These are phyloP conservation scores for Sericinus montela DNA, from an alignment of 2,888 invertebrate species.

Conservation along the genomic window DNA sequence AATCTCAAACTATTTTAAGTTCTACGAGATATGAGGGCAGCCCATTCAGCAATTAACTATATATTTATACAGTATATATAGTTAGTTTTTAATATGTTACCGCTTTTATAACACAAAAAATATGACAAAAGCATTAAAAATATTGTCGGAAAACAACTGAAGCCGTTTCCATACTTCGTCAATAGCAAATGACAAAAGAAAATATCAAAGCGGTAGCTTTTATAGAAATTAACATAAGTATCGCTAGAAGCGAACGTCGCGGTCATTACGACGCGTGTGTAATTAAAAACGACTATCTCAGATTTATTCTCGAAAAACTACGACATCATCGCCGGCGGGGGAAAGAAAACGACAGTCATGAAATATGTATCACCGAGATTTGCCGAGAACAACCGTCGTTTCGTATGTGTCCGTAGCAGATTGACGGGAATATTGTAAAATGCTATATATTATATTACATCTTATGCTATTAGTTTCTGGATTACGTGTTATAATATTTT, in stretches of 20 bases:
- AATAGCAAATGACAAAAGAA: conserved; percentile 41
- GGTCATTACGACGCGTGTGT: conserved; percentile 28
- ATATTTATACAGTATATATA: too few relatives aligned
- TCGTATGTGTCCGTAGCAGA: not conserved
- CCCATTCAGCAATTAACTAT: too few relatives aligned
- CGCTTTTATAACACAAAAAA: too few relatives aligned
- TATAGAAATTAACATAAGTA: conserved; percentile 65
- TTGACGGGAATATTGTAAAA: not conserved
- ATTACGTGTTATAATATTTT: too few relatives aligned
- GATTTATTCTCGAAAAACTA: conserved; percentile 28
- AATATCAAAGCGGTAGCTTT: conserved; percentile 61
- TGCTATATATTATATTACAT: too few relatives aligned
- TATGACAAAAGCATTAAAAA: too few relatives aligned
- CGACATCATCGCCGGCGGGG: conserved; percentile 28
- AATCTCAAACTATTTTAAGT: too few relatives aligned
- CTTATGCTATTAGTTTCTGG: too few relatives aligned
- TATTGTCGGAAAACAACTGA: too few relatives aligned
- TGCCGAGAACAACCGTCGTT: conserved; percentile 34
- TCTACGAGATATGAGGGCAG: too few relatives aligned
- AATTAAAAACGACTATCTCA: conserved; percentile 34
- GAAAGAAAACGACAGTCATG: conserved; percentile 38
- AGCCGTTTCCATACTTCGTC: conserved; percentile 35
- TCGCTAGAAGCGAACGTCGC: conserved; percentile 25
- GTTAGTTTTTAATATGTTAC: too few relatives aligned
- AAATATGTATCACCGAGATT: conserved; percentile 47